Base-by-base conservation (phyloP, 2,888 invertebrate species). In the Agrotis exclamationis region DNA sequence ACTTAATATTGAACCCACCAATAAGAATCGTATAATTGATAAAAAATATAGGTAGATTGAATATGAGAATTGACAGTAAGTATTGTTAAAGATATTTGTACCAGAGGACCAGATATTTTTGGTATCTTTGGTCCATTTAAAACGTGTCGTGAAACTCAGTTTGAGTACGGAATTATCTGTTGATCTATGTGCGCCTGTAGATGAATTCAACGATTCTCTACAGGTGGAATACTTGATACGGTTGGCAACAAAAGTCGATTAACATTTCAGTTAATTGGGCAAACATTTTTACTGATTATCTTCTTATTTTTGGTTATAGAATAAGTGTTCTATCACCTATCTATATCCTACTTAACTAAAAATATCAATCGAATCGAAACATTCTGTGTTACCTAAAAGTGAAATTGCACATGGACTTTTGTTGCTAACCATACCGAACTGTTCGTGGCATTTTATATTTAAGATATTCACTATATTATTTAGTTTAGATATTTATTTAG, bases 1-100 rank as follows among this genome's bases (percentile, higher is more conserved):
- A 82, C 76, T 78, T 82, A 84, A 76, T 72, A 77, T 73, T 83
- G 70, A 83, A 80, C 83, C 83, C 85, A 85, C 85, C 82, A 82
- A 80, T 76, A 51, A 48, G 9, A 71, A 76, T 75, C 45, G 70
- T 63, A 50, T 79, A 73, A 75, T 67, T 81, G 59, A 69, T 74
- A 69, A 71, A n/a, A 39, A 51, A 62, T 58, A 57, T 77, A 83
- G 22, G 44, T 81, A 71, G 76, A 74, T 65, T 64, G 44, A 51
- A 64, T 64, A 59, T 69, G 65, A 64, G 63, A 65, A 54, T 70
- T 4, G 51, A 63, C 44, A 64, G 45, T 64, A 48, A 64, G 45
- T 64, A 48, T 63, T 71, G 51, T 44, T 59, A 24, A 44, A 39
- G 50, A 22, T 47, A 24, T n/a, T n/a, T n/a, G 60, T 18, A 33